phyloP scores from a whole-genome alignment of 1,140 invertebrate species.

The Capitella teleta region DNA sequence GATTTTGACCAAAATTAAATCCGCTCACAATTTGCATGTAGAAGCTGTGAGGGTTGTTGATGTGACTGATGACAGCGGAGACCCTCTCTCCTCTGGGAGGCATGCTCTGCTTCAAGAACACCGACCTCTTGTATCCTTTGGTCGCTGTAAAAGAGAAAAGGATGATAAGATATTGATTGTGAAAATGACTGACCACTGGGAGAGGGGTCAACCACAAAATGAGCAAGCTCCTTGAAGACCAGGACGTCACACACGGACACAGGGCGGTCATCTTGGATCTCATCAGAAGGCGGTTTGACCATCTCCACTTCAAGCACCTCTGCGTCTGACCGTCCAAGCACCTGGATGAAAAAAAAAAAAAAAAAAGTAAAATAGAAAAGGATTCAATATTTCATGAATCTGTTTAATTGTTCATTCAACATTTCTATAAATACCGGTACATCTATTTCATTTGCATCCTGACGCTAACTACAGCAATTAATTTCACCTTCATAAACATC shows the following conservation, averaged over 20 bases:
- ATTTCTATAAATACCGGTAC: no score
- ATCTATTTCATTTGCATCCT: no score
- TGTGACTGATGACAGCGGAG: slow-evolving; percentile 19
- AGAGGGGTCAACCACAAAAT: slow-evolving; percentile 14
- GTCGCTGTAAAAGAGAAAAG: slow-evolving; percentile 11
- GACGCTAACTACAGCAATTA: no score
- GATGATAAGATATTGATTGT: slow-evolving; percentile 9
- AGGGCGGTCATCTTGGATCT: slow-evolving; percentile 25
- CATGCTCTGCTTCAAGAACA: slow-evolving; percentile 3
- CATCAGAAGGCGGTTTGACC: slow-evolving; percentile 18
- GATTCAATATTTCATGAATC: no score
- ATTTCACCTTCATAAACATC: no score
- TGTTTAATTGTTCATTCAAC: no score
- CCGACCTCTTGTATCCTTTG: background rate
- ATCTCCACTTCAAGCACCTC: slow-evolving; percentile 26
- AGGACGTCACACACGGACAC: slow-evolving; percentile 40
- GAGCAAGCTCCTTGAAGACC: slow-evolving; percentile 22
- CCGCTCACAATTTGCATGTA: slow-evolving; percentile 38
- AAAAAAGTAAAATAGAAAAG: no score
- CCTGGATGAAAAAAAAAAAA: no score
- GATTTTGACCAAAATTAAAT: no score
- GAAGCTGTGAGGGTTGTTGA: slow-evolving; percentile 31
- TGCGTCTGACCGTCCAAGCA: no score
- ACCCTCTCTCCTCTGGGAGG: background rate
- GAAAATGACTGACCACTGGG: no score